phyloP scores from a whole-genome alignment of 2,113 vertebrate species.

The Micronycteris hirsuta region DNA sequence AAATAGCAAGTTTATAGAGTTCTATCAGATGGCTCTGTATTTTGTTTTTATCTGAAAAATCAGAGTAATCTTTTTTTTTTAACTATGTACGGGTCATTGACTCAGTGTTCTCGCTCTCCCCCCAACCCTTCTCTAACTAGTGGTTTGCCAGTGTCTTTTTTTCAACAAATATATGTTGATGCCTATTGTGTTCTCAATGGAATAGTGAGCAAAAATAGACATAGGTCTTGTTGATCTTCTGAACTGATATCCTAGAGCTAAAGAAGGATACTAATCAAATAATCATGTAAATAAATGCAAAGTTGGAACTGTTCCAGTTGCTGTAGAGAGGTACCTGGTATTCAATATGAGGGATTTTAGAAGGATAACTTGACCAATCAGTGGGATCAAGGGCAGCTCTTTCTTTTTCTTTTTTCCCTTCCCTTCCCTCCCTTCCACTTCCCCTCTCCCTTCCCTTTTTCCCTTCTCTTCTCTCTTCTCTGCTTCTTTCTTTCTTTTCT shows the following conservation, averaged over 20 bases:
- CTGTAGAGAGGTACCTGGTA: background rate
- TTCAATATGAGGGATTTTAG: background rate
- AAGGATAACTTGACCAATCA: background rate
- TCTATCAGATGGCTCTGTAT: background rate
- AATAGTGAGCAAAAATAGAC: background rate
- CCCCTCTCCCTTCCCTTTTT: background rate
- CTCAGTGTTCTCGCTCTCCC: background rate
- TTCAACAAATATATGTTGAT: background rate
- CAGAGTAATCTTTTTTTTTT: background rate
- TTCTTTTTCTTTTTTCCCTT: background rate
- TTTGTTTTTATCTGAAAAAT: background rate
- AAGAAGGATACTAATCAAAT: slow-evolving; percentile 9
- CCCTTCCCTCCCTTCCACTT: background rate
- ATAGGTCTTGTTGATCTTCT: background rate
- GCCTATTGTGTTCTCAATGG: background rate
- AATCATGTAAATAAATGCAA: background rate
- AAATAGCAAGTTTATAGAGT: background rate
- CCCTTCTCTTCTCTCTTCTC: no score
- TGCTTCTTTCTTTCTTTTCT: background rate
- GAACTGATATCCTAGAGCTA: background rate
- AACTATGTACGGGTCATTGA: background rate
- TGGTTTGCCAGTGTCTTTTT: background rate
- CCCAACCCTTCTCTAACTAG: background rate
- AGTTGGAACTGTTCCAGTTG: background rate
- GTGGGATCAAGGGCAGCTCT: background rate